A percentile compares a stretch with the other conserved stretches of the same genome.
These are phyloP conservation scores for Gonioctena quinquepunctata DNA, from an alignment of 1,140 invertebrate species.

Conservation along the genomic window DNA sequence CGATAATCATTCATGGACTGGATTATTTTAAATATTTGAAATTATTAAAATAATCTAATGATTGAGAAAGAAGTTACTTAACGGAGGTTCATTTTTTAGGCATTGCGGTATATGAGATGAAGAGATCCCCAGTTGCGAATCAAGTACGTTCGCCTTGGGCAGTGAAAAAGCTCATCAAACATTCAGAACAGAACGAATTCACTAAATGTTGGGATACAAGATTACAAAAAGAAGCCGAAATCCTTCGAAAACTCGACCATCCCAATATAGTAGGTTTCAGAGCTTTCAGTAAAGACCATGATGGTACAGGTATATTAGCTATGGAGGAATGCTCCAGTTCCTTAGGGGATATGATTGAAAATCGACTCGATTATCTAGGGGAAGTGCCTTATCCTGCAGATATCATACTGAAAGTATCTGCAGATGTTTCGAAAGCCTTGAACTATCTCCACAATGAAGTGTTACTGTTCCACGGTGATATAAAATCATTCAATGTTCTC, in stretches of 20 bases:
- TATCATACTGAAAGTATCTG: conserved; percentile 67
- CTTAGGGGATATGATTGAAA: conserved; percentile 74
- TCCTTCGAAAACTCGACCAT: conserved; percentile 73
- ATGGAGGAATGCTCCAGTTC: conserved; percentile 72
- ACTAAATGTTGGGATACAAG: conserved; percentile 57
- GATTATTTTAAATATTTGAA: too few relatives aligned
- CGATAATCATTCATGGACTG: too few relatives aligned
- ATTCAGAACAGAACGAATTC: conserved; percentile 43
- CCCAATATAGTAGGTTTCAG: conserved; percentile 85
- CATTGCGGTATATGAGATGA: conserved; percentile 74
- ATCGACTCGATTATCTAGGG: conserved; percentile 61
- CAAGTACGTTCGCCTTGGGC: conserved; percentile 79
- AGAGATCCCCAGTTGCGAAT: conserved; percentile 69
- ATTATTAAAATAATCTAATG: too few relatives aligned
- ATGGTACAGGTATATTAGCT: conserved; percentile 69
- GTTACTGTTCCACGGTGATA: conserved; percentile 77
- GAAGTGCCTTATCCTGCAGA: conserved; percentile 64
- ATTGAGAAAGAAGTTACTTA: too few relatives aligned
- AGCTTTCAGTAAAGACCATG: conserved; percentile 64
- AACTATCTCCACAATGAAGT: conserved; percentile 78
- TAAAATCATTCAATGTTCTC: conserved; percentile 84
- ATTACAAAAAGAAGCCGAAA: conserved; percentile 71
- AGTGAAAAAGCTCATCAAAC: conserved; percentile 70
- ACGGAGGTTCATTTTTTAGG: too few relatives aligned
- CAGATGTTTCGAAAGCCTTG: conserved; percentile 72